Evolutionary conservation across 1,140 invertebrate genomes (phyloP), one percentile per base, ranked within the genome.

Genomic region (Lineus longissimus): DNA sequence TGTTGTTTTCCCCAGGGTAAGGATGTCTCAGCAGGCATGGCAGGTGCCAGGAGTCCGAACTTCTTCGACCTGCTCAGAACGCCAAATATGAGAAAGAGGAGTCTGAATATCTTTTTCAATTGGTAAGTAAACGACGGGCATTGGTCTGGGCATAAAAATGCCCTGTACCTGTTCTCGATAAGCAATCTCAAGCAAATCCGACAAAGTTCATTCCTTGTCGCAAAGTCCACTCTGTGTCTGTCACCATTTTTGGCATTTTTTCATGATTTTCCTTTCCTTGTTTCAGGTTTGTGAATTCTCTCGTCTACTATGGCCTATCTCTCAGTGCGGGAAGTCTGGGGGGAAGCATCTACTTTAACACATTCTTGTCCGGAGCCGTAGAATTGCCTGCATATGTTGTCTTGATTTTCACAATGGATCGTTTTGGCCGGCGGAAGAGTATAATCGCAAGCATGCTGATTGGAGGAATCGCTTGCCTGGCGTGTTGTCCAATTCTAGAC

Each of bases 381-480:
- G 47, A 51, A 51, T 7, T 51, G n/a, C 47, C 47, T 19, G n/a
- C 47, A 4, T 51, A 51, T n/a, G 4, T 51, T 7, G 4, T 51
- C n/a, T 22, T 27, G 47, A 9, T 19, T n/a, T 51, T 51, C 47
- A 27, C 25, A 9, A 6, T 51, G 19, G 25, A 76, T 61, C 62
- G 68, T 36, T 47, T 71, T 17, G 76, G 76, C 9, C 59, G 76
- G 13, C 88, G 88, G 73, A 76, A 82, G 2, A 86, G 89, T 57
- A 80, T 91, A 4, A 89, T 87, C 68, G 85, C 86, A 17, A 87
- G 86, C 70, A 88, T 92, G 88, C 71, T 90, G 45, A 76, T 87
- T 1, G 87, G 88, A 2, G 90, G 89, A 19, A 60, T 85, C 11
- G 84, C 85, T 2, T 72, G 73, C 59, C 47, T 51, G 11, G 7